These are phyloP conservation scores for Acronicta leporina DNA, from an alignment of 2,888 invertebrate genomes.

Conservation along the genomic window DNA sequence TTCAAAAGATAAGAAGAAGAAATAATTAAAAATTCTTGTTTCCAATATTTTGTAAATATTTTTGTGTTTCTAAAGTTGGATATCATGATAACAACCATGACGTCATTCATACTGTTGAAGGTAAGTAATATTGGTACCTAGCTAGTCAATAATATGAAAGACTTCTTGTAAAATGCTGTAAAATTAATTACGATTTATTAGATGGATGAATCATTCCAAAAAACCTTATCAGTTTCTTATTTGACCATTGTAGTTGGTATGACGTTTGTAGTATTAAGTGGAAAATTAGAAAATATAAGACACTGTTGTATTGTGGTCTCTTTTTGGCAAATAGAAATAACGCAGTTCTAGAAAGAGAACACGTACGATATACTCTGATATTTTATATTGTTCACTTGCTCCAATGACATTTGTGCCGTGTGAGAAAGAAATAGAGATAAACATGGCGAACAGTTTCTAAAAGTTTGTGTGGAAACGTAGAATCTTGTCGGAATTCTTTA, in stretches of 20 bases:
- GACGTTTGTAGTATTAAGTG: conserved; percentile 76
- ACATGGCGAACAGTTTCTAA: conserved; percentile 69
- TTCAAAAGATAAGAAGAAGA: conserved; percentile 66
- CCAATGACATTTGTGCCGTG: conserved; percentile 62
- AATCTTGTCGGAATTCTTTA: conserved; percentile 25
- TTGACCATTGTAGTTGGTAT: conserved; percentile 77
- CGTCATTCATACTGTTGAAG: conserved; percentile 88
- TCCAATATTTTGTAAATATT: conserved; percentile 70
- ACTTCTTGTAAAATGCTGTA: conserved; percentile 37
- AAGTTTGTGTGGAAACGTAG: conserved; percentile 56
- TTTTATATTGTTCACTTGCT: conserved; percentile 49
- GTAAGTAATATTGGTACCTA: conserved; percentile 67
- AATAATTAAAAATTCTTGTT: conserved; percentile 61
- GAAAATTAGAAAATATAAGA: conserved; percentile 47
- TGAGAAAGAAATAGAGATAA: conserved; percentile 80
- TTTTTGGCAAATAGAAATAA: conserved; percentile 56
- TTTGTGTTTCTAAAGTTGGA: conserved; percentile 82
- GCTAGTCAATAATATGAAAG: conserved; percentile 22
- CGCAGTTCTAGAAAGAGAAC: conserved; percentile 40
- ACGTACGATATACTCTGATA: conserved; percentile 5
- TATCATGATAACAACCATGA: conserved; percentile 89
- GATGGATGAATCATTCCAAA: conserved; percentile 71
- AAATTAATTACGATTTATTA: conserved; percentile 44
- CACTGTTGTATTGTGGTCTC: conserved; percentile 61
- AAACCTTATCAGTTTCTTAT: conserved; percentile 79